Percentiles rank a stretch among this genome's conserved stretches.
These are phyloP conservation scores for Adelosebastes latens DNA, from an alignment of 2,797 vertebrate species.

Conservation along the genomic window DNA sequence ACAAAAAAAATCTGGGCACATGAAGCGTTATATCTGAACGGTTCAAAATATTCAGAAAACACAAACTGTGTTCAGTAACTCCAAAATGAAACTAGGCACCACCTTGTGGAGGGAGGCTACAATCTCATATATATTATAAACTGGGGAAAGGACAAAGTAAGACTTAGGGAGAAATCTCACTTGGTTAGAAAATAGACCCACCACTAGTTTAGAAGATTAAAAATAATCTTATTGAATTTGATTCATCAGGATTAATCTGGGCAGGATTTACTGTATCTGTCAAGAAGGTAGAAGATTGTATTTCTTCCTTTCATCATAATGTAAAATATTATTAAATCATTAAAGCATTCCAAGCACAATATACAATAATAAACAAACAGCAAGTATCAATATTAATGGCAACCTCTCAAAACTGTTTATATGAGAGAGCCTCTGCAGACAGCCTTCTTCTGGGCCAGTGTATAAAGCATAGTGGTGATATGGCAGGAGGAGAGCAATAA, in stretches of 20 bases:
- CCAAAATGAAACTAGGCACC: neutral
- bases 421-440: neutral
- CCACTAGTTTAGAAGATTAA: no score
- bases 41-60: no score
- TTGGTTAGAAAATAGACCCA: neutral
- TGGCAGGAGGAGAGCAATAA: neutral
- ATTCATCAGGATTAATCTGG: no score
- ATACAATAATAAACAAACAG: neutral
- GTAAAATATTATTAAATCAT: neutral
- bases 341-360: neutral
- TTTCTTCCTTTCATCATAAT: no score
- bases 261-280: no score
- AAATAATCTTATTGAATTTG: no score
- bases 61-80: no score
- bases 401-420: neutral
- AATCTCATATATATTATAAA: neutral
- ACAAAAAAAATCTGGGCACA: neutral
- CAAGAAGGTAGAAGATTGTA: no score
- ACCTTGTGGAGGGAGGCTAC: constrained; percentile 8
- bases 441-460: neutral
- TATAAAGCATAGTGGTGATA: neutral
- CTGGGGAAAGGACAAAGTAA: neutral
- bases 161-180: neutral
- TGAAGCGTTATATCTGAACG: neutral
- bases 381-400: neutral